Conservation (phyloP, 2,797 vertebrate species). For the Hipposideros larvatus region DNA sequence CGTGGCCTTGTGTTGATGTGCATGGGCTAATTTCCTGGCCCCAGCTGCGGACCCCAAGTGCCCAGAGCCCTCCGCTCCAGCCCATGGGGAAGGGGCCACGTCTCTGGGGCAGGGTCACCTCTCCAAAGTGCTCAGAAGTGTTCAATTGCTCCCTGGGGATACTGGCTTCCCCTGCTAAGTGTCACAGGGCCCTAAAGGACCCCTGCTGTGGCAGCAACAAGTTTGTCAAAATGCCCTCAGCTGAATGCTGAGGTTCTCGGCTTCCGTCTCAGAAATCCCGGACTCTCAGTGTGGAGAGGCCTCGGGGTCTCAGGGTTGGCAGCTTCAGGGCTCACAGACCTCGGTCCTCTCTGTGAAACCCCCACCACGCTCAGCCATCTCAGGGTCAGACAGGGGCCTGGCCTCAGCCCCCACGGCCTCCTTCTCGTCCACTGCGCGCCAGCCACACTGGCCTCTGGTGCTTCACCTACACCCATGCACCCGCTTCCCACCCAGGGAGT, state of each 20-base stretch:
- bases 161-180: slow-evolving; percentile 70
- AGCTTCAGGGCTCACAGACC: too few relatives aligned
- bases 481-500: rapidly evolving
- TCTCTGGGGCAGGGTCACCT: slow-evolving; percentile 18
- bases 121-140: slow-evolving; percentile 81
- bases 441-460: rapidly evolving
- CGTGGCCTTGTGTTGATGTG: background rate
- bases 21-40: background rate
- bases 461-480: rapidly evolving
- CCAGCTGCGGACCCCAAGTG: slow-evolving; percentile 47
- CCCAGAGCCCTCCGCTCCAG: background rate
- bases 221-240: background rate
- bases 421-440: rapidly evolving
- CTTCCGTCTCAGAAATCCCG: rapidly evolving
- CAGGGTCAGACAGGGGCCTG: background rate
- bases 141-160: slow-evolving; percentile 52
- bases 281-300: rapidly evolving
- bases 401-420: background rate
- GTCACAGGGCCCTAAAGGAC: background rate
- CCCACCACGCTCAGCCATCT: rapidly evolving
- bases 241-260: rapidly evolving
- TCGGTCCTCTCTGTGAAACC: rapidly evolving
- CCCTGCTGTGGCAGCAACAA: slow-evolving; percentile 39
- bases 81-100: background rate
- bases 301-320: rapidly evolving